These are phyloP conservation scores for Drosophila recens DNA, from an alignment of 2,888 invertebrate genomes.

Conservation along the genomic window DNA sequence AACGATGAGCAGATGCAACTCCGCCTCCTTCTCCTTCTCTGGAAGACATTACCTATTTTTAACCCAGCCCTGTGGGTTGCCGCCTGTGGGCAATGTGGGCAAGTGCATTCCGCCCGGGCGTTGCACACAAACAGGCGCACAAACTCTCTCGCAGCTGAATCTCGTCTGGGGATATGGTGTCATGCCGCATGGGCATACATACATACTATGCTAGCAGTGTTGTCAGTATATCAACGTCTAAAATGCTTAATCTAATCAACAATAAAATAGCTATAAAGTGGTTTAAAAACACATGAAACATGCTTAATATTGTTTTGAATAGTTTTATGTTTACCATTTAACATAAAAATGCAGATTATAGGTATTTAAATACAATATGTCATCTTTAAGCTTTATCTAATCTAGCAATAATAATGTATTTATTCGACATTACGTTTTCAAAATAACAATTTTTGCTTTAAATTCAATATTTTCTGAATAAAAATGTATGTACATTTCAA, in stretches of 20 bases:
- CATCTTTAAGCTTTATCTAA: too few relatives aligned
- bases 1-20: conserved; percentile 19
- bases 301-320: neutral
- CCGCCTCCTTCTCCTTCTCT: conserved; percentile 13
- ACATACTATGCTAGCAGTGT: neutral
- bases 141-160: conserved; percentile 8
- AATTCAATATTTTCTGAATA: too few relatives aligned
- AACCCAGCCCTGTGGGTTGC: conserved; percentile 55
- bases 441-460: too few relatives aligned
- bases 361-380: too few relatives aligned
- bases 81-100: conserved; percentile 41
- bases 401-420: too few relatives aligned
- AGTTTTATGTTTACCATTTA: neutral
- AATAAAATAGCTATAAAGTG: neutral
- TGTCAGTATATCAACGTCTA: neutral
- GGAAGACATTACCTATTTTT: conserved; percentile 27
- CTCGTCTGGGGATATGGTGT: conserved; percentile 16
- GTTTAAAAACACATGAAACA: neutral
- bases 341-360: too few relatives aligned
- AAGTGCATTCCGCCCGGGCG: conserved; percentile 40
- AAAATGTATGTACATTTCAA: too few relatives aligned
- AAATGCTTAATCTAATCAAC: neutral
- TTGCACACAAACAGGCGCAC: conserved; percentile 6
- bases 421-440: too few relatives aligned
- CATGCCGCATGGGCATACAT: conserved; percentile 11